Conservation (phyloP, 1,140 invertebrate species). For the Drosophila kurseongensis region DNA sequence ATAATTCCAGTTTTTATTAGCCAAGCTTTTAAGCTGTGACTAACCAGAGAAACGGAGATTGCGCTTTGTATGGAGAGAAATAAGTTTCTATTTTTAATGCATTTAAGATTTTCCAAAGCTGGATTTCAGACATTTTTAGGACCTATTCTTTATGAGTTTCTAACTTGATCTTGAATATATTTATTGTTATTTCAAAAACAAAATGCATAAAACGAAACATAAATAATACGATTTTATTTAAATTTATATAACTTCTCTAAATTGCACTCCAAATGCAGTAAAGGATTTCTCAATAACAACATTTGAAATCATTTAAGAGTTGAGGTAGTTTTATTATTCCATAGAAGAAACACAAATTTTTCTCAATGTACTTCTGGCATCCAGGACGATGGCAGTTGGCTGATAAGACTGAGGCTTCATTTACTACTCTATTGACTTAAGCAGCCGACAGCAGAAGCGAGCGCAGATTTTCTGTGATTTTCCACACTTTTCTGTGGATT, state of each 20-base stretch:
- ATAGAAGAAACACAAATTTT: not conserved
- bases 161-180: no score
- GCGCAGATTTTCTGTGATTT: slow-evolving; percentile 67
- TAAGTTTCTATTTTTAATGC: not conserved
- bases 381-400: slow-evolving; percentile 13
- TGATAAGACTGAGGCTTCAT: slow-evolving; percentile 48
- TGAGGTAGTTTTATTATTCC: no score
- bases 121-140: no score
- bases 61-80: slow-evolving; percentile 9
- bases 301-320: no score
- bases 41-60: slow-evolving; percentile 47
- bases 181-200: no score
- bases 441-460: slow-evolving; percentile 29
- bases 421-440: slow-evolving; percentile 64
- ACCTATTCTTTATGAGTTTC: no score
- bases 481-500: slow-evolving; percentile 59
- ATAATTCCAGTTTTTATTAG: slow-evolving; percentile 79
- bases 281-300: no score
- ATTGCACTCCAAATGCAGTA: not conserved
- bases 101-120: no score
- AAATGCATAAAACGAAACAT: no score
- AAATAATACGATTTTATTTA: no score
- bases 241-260: no score
- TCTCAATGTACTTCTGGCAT: slow-evolving; percentile 1
- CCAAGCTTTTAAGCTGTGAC: slow-evolving; percentile 79